Percentiles rank a stretch among this genome's conserved stretches.
These are phyloP conservation scores for Nesogale talazaci DNA, from an alignment of 2,113 vertebrate genomes.

Conservation along the genomic window DNA sequence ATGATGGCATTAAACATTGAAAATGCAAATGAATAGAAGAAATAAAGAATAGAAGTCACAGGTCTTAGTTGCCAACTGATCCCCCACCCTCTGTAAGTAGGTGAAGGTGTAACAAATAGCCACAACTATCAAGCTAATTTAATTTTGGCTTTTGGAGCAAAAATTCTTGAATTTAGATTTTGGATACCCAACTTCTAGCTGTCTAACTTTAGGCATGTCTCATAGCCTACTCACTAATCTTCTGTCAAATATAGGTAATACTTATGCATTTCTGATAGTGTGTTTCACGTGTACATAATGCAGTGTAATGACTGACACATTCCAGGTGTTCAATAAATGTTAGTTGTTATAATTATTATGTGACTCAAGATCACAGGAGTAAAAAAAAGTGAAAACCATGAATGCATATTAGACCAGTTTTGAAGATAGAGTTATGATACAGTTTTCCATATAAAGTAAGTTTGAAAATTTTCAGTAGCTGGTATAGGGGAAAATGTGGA, in stretches of 20 bases:
- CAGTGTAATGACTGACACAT: neutral
- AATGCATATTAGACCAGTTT: neutral
- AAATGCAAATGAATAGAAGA: neutral
- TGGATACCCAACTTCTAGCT: neutral
- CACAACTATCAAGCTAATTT: neutral
- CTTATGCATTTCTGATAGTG: neutral
- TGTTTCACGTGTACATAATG: neutral
- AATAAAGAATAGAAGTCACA: neutral
- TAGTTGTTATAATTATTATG: neutral
- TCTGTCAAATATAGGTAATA: neutral
- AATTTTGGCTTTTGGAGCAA: neutral
- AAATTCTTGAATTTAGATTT: neutral
- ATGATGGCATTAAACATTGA: neutral
- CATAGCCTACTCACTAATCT: neutral
- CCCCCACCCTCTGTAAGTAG: neutral
- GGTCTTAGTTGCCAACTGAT: neutral
- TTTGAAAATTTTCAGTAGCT: conserved; percentile 6
- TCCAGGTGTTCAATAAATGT: neutral
- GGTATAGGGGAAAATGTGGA: neutral
- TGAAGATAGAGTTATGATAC: neutral
- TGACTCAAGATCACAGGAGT: neutral
- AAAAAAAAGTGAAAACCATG: neutral
- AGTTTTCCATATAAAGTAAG: neutral
- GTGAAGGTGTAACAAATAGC: neutral
- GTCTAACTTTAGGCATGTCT: neutral